Percentiles rank a stretch among this genome's conserved stretches.
Evolutionary conservation across 2,888 invertebrate genomes (phyloP).

Genomic region (Liodrosophila aerea): DNA sequence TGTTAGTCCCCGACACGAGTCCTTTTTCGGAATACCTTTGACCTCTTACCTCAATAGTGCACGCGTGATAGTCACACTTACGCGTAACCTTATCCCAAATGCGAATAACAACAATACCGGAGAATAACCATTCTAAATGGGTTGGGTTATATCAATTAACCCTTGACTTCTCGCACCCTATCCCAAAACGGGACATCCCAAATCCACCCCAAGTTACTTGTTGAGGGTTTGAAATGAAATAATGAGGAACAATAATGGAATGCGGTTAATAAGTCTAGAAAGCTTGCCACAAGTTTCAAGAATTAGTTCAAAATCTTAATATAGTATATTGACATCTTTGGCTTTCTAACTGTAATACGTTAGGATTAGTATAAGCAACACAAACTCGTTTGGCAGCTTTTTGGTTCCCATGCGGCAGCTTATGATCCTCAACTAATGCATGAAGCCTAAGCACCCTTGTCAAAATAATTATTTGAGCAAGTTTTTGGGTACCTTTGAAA

Average conservation of each 20-base stretch:
- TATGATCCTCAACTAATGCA: constrained; percentile 36
- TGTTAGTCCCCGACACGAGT: constrained; percentile 23
- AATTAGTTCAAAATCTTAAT: background rate
- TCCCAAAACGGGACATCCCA: constrained; percentile 44
- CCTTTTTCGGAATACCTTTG: constrained; percentile 58
- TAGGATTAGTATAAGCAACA: background rate
- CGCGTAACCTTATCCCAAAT: constrained; percentile 39
- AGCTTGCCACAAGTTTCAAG: too few species aligned
- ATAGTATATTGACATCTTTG: background rate
- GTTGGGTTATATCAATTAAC: constrained; percentile 63
- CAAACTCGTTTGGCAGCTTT: constrained; percentile 58
- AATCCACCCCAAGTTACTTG: constrained; percentile 37
- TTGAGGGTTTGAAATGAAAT: background rate
- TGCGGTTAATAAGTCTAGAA: background rate
- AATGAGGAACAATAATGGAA: background rate
- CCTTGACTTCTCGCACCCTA: constrained; percentile 50
- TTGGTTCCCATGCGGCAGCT: constrained; percentile 61
- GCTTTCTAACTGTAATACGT: background rate
- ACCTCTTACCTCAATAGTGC: constrained; percentile 33
- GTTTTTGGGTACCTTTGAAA: constrained; percentile 52
- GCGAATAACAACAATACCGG: constrained; percentile 36
- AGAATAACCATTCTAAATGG: constrained; percentile 22
- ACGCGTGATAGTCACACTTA: constrained; percentile 65
- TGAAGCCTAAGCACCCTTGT: constrained; percentile 46
- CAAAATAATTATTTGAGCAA: constrained; percentile 50